Base-by-base conservation (phyloP, 1,140 invertebrate genomes). In the Camponotus vicinus region DNA sequence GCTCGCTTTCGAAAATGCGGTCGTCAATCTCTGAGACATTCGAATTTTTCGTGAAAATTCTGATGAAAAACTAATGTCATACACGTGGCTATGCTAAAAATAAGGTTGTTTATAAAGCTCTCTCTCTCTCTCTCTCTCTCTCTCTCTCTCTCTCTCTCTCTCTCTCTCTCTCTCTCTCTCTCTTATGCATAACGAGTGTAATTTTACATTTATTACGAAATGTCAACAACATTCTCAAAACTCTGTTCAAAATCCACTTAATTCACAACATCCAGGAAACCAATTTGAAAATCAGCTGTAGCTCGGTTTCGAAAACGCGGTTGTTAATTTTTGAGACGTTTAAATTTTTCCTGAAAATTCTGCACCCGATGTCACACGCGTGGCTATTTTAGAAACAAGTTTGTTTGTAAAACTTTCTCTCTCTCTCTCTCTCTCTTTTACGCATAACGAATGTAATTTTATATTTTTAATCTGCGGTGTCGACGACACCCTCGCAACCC, bases 361-460 rank as follows among this genome's bases (percentile, higher is more conserved):
- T 27, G 27, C 27, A 27, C 1, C 27, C 1, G 21, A 21, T 70
- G 52, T 45, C 70, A n/a, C 32, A 15, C 45, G 45, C 45, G 13
- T 49, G 11, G 66, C 5, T n/a, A 9, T 6, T 32, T 13, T 1
- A 0, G 45, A 55, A 52, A 70, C n/a, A 80, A 57, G 21, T 21
- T 80, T 6, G 27, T 27, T 27, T 27, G 27, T 27, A 27, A 27
- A 27, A 27, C 27, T 27, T 27, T 1, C 27, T 27, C 0, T 27
- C 27, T 27, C 1, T 3, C n/a, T n/a, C n/a, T n/a, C 1, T 13
- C 18, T 6, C 63, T 32, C 37, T 21, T 27, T 7, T 11, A 34
- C 13, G n/a, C 40, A 7, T 27, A 66, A 13, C 27, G 27, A 57
- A 57, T 59, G 15, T 70, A 57, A 37, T 70, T 80, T 80, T 70